Conservation (phyloP, 1,140 invertebrate species). For the Philaenus spumarius region DNA sequence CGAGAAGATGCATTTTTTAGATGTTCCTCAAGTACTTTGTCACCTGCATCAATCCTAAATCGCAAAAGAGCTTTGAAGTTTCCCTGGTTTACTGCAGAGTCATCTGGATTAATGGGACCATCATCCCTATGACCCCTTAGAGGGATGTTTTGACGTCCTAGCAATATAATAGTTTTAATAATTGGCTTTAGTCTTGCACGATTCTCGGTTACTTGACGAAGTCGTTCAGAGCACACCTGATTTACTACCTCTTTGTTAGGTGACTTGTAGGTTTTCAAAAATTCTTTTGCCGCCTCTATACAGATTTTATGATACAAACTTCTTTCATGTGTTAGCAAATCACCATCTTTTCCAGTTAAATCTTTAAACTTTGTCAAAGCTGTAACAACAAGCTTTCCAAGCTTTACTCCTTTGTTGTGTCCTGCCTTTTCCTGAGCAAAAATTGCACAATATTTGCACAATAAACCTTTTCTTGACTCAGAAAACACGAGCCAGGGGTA, state of each 20-base stretch:
- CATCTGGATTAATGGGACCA: conserved; percentile 17
- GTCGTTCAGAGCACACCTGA: conserved; percentile 7
- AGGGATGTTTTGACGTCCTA: conserved; percentile 29
- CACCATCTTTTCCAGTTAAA: conserved; percentile 25
- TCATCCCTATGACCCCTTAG: conserved; percentile 30
- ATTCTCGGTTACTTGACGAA: conserved; percentile 28
- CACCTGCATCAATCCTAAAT: conserved; percentile 27
- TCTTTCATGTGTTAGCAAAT: conserved; percentile 17
- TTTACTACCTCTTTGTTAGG: conserved; percentile 15
- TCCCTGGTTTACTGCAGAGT: conserved; percentile 28
- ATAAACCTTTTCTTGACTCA: conserved; percentile 23
- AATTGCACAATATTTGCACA: conserved; percentile 29
- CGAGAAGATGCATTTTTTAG: conserved; percentile 25
- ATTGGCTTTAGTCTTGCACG: conserved; percentile 25
- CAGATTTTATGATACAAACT: conserved; percentile 27
- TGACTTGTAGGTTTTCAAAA: conserved; percentile 22
- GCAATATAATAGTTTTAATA: conserved; percentile 28
- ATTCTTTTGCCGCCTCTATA: conserved; percentile 24
- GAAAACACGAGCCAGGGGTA: conserved; percentile 27
- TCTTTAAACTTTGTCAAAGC: no score
- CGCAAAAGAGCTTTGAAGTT: conserved; percentile 32
- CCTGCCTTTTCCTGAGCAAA: conserved; percentile 21
- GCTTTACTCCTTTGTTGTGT: conserved; percentile 18
- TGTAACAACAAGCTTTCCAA: conserved; percentile 23
- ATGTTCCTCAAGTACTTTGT: conserved; percentile 28